Percentiles rank a stretch among this genome's conserved stretches.
phyloP scores from a whole-genome alignment of 2,113 vertebrate genomes.

The Dissostichus mawsoni region DNA sequence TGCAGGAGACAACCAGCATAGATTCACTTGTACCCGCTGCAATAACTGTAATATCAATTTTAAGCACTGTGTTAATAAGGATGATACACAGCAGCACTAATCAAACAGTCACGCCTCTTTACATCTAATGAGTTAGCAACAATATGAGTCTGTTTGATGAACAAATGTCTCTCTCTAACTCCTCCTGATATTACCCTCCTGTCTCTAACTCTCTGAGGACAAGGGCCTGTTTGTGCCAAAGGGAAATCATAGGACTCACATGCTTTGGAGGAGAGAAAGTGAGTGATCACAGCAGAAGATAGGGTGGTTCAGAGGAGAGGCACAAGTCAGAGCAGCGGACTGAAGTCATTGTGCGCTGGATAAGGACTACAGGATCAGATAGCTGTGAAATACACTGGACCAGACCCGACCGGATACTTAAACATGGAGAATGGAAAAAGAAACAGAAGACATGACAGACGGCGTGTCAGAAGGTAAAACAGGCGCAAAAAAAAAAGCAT shows the following conservation, averaged over 20 bases:
- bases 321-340: constrained; percentile 29
- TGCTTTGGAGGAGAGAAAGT: constrained; percentile 75
- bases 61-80: background rate
- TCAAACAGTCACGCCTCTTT: constrained; percentile 36
- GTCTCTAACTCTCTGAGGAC: constrained; percentile 73
- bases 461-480: constrained; percentile 69
- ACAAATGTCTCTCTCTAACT: constrained; percentile 52
- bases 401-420: constrained; percentile 24
- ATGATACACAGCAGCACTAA: constrained; percentile 1
- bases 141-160: constrained; percentile 35
- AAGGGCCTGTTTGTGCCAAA: constrained; percentile 82
- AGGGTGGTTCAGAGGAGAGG: constrained; percentile 35
- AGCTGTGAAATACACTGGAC: background rate
- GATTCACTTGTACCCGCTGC: background rate
- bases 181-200: constrained; percentile 54
- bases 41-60: background rate
- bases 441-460: constrained; percentile 43
- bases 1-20: too few relatives aligned
- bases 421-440: constrained; percentile 75
- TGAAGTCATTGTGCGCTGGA: constrained; percentile 24
- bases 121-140: constrained; percentile 35
- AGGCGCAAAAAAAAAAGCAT: background rate
- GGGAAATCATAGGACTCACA: constrained; percentile 85
- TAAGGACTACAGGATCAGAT: constrained; percentile 8
- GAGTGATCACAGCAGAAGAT: constrained; percentile 58